phyloP scores from a whole-genome alignment of 1,140 invertebrate species.

The Bombus superbus region DNA sequence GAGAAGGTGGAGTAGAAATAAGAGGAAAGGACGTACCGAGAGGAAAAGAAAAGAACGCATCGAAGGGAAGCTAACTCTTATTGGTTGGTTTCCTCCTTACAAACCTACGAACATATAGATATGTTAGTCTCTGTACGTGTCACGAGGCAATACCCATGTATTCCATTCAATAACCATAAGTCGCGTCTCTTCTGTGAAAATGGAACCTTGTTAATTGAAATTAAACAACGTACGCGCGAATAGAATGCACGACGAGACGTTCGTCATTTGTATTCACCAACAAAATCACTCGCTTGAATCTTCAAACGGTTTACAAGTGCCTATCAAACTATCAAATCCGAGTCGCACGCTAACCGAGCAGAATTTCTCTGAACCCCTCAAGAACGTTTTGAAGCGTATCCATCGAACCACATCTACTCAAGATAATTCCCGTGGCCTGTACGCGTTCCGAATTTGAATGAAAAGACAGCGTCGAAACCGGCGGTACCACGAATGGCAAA shows the following conservation, averaged over 20 bases:
- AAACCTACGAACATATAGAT: too few relatives aligned
- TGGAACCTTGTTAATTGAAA: too few relatives aligned
- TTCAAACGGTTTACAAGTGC: neutral
- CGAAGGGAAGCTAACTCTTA: too few relatives aligned
- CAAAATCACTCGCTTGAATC: neutral
- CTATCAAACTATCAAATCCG: neutral
- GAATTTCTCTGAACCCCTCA: neutral
- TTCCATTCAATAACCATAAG: neutral
- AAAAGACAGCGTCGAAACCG: neutral
- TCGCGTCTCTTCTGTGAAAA: too few relatives aligned
- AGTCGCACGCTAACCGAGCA: neutral
- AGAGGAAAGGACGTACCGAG: too few relatives aligned
- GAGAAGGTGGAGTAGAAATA: too few relatives aligned
- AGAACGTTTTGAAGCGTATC: neutral
- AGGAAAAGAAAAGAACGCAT: too few relatives aligned
- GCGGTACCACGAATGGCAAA: neutral
- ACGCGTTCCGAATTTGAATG: constrained; percentile 14
- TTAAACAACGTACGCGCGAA: neutral
- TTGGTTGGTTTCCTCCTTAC: too few relatives aligned
- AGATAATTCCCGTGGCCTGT: constrained; percentile 23
- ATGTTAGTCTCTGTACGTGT: too few relatives aligned
- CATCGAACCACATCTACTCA: neutral
- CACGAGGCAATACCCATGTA: neutral
- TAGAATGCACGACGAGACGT: neutral
- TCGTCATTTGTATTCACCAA: neutral